These are phyloP conservation scores for Lydus trimaculatus DNA, from an alignment of 2,888 invertebrate genomes.

Conservation along the genomic window DNA sequence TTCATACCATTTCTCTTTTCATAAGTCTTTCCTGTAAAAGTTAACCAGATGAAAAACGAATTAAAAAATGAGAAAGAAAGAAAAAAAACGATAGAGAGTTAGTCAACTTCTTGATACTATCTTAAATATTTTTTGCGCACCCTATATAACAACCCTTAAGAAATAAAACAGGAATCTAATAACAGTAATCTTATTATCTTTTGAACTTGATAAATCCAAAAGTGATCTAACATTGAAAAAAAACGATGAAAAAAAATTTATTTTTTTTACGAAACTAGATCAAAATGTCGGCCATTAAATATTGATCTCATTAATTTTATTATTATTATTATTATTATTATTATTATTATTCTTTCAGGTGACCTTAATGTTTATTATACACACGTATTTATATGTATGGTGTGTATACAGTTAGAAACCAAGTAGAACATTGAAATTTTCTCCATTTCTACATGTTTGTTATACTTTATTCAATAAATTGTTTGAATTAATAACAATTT, in stretches of 20 bases:
- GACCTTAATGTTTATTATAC: constrained; percentile 2
- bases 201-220: neutral
- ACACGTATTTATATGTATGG: neutral
- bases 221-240: neutral
- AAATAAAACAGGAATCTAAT: neutral
- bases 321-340: neutral
- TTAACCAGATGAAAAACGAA: constrained; percentile 35
- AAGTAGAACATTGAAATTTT: neutral
- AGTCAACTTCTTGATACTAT: neutral
- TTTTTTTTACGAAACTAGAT: neutral
- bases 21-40: constrained; percentile 74
- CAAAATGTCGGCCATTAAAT: neutral
- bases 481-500: neutral
- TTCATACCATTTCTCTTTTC: constrained; percentile 85
- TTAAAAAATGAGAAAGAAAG: neutral
- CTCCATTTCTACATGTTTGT: neutral
- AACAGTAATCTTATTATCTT: too few species aligned
- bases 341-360: neutral
- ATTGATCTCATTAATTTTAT: too few species aligned
- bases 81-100: neutral
- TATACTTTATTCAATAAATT: neutral
- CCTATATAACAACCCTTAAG: neutral
- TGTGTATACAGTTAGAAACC: neutral
- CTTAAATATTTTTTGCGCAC: neutral
- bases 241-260: neutral